Base-by-base conservation (phyloP, 1,140 invertebrate species). In the Sarcophaga peregrina region DNA sequence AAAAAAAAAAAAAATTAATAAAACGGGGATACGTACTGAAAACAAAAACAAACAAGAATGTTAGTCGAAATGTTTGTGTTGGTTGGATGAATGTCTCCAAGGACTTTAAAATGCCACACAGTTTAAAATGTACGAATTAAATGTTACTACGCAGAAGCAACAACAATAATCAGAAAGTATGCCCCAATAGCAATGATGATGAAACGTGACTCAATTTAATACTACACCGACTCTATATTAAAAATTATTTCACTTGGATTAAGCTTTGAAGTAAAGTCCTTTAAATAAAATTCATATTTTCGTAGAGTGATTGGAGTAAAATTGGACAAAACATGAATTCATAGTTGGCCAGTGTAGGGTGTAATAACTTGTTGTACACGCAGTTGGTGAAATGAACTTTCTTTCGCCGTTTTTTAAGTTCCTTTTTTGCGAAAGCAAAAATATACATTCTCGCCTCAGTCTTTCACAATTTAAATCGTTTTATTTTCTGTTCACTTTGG, bases 341-440 rank as follows among this genome's bases (percentile, higher is more conserved):
- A 2, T 37, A 37, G 1, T 37, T 37, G 1, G 25, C 4, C 4
- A 37, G 25, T 37, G 25, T 37, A 37, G 25, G 25, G 25, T 37
- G 25, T n/a, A 58, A 58, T 58, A 68, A 68, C 62, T 68, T 68
- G 62, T 68, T 20, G 62, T 68, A 68, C 62, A 68, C n/a, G n/a
- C 62, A 68, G 62, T 68, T 68, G 62, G 62, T n/a, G 17, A 68
- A 68, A 68, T 68, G 17, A 68, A 68, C 17, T 62, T 62, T 62
- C n/a, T 62, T 62, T 8, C 15, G 4, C n/a, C 17, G 17, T 62
- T 62, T 62, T 62, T 17, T 8, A 62, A 13, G 4, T n/a, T 13
- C n/a, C 7, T 13, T n/a, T 13, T 62, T n/a, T 62, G 58, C 15
- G 17, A 62, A 15, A 10, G n/a, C 13, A 7, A n/a, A n/a, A 15